Evolutionary conservation across 2,797 vertebrate genomes (phyloP).

Genomic region (Epinephelus coioides): DNA sequence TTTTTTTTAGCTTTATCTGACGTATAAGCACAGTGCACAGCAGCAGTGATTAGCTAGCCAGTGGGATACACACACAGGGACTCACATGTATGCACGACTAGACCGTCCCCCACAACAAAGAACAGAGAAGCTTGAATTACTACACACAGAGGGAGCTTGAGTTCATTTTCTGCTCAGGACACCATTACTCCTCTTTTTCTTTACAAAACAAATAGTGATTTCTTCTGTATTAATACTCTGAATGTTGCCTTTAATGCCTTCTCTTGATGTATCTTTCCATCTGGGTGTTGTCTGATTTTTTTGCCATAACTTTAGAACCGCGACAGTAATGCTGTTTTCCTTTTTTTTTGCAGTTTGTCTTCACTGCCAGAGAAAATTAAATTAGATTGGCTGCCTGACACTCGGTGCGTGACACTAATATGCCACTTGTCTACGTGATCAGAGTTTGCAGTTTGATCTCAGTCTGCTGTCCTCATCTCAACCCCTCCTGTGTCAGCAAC

Average conservation of each 20-base stretch:
- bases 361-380: conserved; percentile 39
- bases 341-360: conserved; percentile 20
- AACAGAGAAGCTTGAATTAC: too few relatives aligned
- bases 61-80: too few relatives aligned
- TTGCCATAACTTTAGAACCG: conserved; percentile 17
- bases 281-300: conserved; percentile 12
- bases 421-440: conserved; percentile 43
- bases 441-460: conserved; percentile 44
- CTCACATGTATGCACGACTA: too few relatives aligned
- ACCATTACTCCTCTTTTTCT: too few relatives aligned
- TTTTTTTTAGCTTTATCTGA: too few relatives aligned
- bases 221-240: too few relatives aligned
- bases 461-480: conserved; percentile 42
- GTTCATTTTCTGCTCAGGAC: too few relatives aligned
- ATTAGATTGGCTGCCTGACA: conserved; percentile 41
- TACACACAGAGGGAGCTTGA: too few relatives aligned
- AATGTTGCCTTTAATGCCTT: not conserved
- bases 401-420: conserved; percentile 33
- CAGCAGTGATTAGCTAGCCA: too few relatives aligned
- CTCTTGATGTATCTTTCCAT: conserved; percentile 7
- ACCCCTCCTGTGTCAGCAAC: conserved; percentile 19
- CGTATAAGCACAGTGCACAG: too few relatives aligned
- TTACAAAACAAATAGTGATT: too few relatives aligned
- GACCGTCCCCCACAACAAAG: too few relatives aligned
- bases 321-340: not conserved